Evolutionary conservation across 2,888 invertebrate genomes (phyloP).

Genomic region (Dynastes grantii): DNA sequence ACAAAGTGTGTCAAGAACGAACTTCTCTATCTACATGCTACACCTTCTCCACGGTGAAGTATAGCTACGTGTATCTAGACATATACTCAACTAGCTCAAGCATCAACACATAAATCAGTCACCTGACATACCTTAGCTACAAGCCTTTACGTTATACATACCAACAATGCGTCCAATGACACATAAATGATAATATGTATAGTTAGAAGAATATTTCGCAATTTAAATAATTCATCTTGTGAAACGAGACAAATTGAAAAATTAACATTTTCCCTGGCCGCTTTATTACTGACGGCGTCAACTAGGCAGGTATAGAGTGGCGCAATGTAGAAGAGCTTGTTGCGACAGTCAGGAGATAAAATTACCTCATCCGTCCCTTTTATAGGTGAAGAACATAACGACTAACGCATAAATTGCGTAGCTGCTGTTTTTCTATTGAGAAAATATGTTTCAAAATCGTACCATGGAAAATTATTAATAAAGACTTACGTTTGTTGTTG

Average conservation of each 20-base stretch:
- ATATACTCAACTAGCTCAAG: background rate
- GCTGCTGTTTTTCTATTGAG: background rate
- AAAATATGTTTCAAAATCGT: constrained; percentile 1
- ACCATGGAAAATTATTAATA: constrained; percentile 22
- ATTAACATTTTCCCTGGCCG: constrained; percentile 30
- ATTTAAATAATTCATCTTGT: constrained; percentile 37
- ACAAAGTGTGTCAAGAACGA: constrained; percentile 43
- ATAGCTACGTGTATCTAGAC: constrained; percentile 6
- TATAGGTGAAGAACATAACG: background rate
- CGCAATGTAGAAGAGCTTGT: constrained; percentile 6
- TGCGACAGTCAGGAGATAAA: constrained; percentile 1
- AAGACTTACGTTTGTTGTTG: background rate
- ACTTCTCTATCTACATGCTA: constrained; percentile 13
- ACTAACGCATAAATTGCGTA: background rate
- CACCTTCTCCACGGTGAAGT: constrained; percentile 4
- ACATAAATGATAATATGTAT: constrained; percentile 12
- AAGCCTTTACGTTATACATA: background rate
- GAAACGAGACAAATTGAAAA: constrained; percentile 44
- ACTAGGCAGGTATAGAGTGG: background rate
- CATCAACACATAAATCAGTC: constrained; percentile 35
- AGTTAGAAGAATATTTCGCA: constrained; percentile 11
- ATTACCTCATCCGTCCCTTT: constrained; percentile 23
- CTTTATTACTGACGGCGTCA: background rate
- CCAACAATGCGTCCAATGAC: constrained; percentile 32
- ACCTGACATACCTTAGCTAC: constrained; percentile 30